Evolutionary conservation across 2,113 vertebrate species (phyloP), one percentile per base, ranked within the genome.

Genomic region (Platichthys stellatus): DNA sequence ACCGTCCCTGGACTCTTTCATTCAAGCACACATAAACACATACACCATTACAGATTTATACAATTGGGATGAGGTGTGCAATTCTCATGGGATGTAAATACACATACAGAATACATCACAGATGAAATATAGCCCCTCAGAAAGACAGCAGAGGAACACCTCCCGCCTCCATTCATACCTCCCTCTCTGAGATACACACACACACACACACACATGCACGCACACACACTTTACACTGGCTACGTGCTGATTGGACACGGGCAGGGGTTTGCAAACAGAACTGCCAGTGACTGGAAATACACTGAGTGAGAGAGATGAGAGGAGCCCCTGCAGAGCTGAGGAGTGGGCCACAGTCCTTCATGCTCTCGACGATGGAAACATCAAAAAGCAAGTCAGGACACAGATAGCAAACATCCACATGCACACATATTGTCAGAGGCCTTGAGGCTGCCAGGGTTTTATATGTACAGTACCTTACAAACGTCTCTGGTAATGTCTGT

Each of bases 231-330:
- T 59, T 67, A 63, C 49, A 43, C 31, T 35, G 73, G 62, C 76
- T 82, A 76, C 56, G 11, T 85, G 87, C 85, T 85, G 86, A 85
- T 85, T 88, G 88, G 84, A 65, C 64, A 68, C 9, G 9, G 80
- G 81, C 74, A 82, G 78, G 69, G 85, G 82, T 89, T 90, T 89
- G 76, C 83, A 90, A 90, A 86, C 83, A 84, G 69, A 78, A 63
- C 67, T 72, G 76, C 76, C 47, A 43, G 73, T 75, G 80, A 85
- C 8, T 38, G 84, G 82, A 90, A 83, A 83, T 79, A 72, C 82
- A 72, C 62, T 63, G 63, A 63, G 62, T 3, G 31, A 62, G 72
- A 84, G 86, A 81, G 78, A 84, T 81, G 82, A 84, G 83, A 78
- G 85, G 80, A 88, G 74, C 60, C 84, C 90, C 89, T 56, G 84